Conservation (phyloP, 2,113 vertebrate genomes). For the Sceloporus undulatus region DNA sequence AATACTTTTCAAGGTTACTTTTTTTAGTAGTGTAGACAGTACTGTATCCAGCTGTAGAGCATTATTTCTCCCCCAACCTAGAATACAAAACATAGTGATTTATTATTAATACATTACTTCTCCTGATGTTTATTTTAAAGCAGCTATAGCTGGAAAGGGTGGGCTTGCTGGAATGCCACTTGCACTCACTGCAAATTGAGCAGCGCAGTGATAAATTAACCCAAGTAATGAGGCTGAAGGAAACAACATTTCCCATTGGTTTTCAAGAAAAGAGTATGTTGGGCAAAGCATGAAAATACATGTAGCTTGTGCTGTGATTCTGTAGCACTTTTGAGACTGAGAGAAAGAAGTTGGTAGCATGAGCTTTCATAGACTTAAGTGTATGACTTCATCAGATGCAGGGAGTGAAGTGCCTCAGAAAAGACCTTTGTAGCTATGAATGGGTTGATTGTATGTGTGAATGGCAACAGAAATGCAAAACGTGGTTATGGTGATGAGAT, state of each 20-base stretch:
- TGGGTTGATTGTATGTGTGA: no score
- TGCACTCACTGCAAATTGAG: background rate
- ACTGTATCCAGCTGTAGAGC: conserved; percentile 6
- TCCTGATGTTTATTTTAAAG: conserved; percentile 57
- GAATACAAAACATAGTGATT: background rate
- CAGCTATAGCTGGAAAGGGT: conserved; percentile 10
- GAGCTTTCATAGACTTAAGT: no score
- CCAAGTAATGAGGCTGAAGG: background rate
- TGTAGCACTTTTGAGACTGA: no score
- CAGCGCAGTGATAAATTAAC: conserved; percentile 23
- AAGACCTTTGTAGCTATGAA: no score
- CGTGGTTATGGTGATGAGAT: no score
- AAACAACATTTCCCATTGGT: conserved; percentile 18
- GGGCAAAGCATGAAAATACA: background rate
- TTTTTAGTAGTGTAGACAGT: background rate
- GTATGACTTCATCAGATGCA: no score
- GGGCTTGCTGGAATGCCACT: conserved; percentile 44
- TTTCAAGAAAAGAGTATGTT: background rate
- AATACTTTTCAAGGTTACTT: conserved; percentile 6
- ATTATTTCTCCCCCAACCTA: conserved; percentile 24
- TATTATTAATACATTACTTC: conserved; percentile 46
- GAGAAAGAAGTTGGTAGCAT: no score
- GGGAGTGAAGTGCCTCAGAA: no score
- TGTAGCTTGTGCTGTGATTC: background rate
- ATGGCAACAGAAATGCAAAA: no score